Percentiles rank a stretch among this genome's conserved stretches.
Evolutionary conservation across 2,113 vertebrate species (phyloP).

Genomic region (Centrocercus urophasianus): DNA sequence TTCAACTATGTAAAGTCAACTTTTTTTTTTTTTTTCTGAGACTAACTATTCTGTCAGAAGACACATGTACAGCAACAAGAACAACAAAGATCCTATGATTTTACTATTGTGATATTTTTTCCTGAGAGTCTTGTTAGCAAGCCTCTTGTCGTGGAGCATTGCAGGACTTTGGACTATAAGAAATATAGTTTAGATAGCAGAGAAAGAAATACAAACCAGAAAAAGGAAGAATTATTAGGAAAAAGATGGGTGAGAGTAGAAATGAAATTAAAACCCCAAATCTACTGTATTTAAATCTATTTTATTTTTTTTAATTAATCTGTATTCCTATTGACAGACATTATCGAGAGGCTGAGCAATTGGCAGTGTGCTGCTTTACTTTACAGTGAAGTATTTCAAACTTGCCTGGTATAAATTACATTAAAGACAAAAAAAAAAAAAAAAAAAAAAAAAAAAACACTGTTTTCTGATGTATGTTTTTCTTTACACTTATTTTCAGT

Average conservation of each 20-base stretch:
- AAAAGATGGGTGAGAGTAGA: not conserved
- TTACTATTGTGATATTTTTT: not conserved
- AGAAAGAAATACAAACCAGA: not conserved
- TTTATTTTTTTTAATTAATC: not conserved
- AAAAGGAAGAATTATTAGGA: not conserved
- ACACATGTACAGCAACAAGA: not conserved
- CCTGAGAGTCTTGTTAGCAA: not conserved
- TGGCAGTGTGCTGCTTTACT: not conserved
- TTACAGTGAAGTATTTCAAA: not conserved
- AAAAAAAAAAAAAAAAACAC: no score
- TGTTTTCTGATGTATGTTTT: not conserved
- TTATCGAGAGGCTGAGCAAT: not conserved
- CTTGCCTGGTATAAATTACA: not conserved
- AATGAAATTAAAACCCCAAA: not conserved
- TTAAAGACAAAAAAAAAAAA: not conserved
- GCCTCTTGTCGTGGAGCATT: not conserved
- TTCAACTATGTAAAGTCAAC: not conserved
- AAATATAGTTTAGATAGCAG: not conserved
- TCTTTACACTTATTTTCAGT: not conserved
- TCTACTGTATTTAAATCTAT: not conserved
- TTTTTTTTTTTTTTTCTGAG: not conserved
- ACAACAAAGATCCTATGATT: not conserved
- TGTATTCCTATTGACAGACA: not conserved
- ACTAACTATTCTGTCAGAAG: not conserved
- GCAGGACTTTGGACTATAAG: not conserved